Evolutionary conservation across 1,140 invertebrate genomes (phyloP).

Genomic region (Palaemon carinicauda): DNA sequence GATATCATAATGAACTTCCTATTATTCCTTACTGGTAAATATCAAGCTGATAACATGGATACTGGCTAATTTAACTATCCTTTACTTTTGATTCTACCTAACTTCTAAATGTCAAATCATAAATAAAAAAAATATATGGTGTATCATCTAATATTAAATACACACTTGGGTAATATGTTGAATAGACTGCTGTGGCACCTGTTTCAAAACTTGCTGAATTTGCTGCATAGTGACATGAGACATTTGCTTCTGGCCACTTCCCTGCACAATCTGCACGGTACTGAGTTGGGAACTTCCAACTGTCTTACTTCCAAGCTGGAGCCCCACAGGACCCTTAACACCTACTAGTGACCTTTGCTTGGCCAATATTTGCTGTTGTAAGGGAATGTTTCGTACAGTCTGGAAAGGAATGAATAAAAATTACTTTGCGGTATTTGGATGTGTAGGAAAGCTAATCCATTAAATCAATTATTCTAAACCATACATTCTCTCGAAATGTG

Average conservation of each 20-base stretch:
- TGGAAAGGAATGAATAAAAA: conserved; percentile 15
- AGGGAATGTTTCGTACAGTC: conserved; percentile 47
- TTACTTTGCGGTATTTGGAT: no score
- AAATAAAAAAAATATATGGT: not conserved
- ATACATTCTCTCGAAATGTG: no score
- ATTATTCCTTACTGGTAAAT: no score
- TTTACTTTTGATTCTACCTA: no score
- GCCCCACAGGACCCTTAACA: conserved; percentile 54
- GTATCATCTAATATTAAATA: conserved; percentile 23
- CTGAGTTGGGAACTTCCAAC: conserved; percentile 59
- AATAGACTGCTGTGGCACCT: conserved; percentile 64
- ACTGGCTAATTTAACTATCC: no score
- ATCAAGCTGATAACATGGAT: no score
- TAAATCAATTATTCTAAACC: no score
- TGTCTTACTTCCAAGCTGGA: conserved; percentile 59
- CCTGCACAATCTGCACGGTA: conserved; percentile 70
- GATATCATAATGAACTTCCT: no score
- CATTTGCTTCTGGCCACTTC: conserved; percentile 69
- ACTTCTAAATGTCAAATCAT: not conserved
- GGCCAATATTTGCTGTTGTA: conserved; percentile 37
- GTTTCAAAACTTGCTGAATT: conserved; percentile 79
- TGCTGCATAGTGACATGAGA: conserved; percentile 78
- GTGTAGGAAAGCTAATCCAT: no score
- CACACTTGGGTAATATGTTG: conserved; percentile 69
- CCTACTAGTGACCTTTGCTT: conserved; percentile 46